Base-by-base conservation (phyloP, 2,888 invertebrate species). In the Orchesella flavescens region DNA sequence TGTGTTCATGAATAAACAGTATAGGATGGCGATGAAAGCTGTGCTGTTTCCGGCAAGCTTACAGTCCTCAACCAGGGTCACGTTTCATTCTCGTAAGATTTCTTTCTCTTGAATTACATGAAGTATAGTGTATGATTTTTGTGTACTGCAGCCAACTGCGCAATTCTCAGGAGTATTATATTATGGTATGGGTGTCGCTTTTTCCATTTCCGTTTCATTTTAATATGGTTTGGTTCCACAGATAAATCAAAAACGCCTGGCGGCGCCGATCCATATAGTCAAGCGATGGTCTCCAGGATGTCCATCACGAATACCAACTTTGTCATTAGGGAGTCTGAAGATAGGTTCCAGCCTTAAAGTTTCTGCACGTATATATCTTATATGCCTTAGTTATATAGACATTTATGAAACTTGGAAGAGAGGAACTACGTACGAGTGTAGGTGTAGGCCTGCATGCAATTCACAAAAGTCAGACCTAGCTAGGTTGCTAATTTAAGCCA, bases 1-100 rank as follows among this genome's bases (percentile, higher is more conserved):
- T 90, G 97, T 97, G 85, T 96, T 96, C 87, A 97, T 97, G 96
- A 97, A 97, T 89, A 95, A 95, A 89, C 97, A 96, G 90, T 97
- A 97, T 90, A 92, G 97, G 86, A 95, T 95, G 90, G 97, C 97
- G 24, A 97, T 97, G 91, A 94, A 94, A 89, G 94, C 94, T 59
- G 93, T 95, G 83, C 91, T 96, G 19, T 87, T 88, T 49, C 88
- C 88, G 21, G 83, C 84, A 46, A 85, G 86, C 76, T 83, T 85
- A 24, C 84, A 85, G 57, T 79, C 84, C 12, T 63, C 83, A 13
- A 83, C 87, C 4, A 68, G 87, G 55, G 86, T 87, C 24, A 86
- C 84, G 12, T 88, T 87, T 63, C 86, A 87, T 57, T 85, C 88
- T 43, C 85, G 87, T 87, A 85, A 87, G 86, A 21, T 13, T 17